Base-by-base conservation (phyloP, 1,140 invertebrate genomes). In the Caenorhabditis elegans region DNA sequence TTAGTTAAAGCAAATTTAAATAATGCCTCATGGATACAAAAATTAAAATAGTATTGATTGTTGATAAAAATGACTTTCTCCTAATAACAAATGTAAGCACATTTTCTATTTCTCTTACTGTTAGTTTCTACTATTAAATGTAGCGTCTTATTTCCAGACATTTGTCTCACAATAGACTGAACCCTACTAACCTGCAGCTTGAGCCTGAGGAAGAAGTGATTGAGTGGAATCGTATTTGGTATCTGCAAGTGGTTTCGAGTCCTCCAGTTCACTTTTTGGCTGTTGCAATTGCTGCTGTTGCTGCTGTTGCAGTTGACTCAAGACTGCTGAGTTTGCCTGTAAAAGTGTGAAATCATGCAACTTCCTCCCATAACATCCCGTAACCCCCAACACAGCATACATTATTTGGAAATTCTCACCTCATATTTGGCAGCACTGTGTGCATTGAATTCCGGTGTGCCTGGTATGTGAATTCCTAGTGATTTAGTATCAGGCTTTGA, bases 401-500 rank as follows among this genome's bases (percentile, higher is more conserved):
- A n/a, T n/a, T n/a, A n/a, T n/a, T n/a, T n/a, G n/a, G n/a, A 26
- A 24, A 6, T 24, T 3, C n/a, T 39, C 39, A 70, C 60, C 60
- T 70, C 60, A 43, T 70, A 70, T 70, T 70, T 70, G 26, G 60
- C 34, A 31, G 53, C 53, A 34, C n/a, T 60, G 13, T 60, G 53
- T 39, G 60, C 60, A 10, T 39, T 22, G 34, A 70, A 70, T 19
- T 70, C 60, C 34, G 60, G 60, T 39, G 53, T 60, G 28, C 53
- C 53, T 17, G 60, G 60, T 24, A 43, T 39, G n/a, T 70, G 60
- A 24, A 70, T 11, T 31, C 3, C 26, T 13, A 70, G 10, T 17
- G 60, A 2, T 70, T 70, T 70, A 6, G n/a, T n/a, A 22, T 70
- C 60, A 11, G 60, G 60, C 10, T 70, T 70, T 1, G n/a, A 5